A percentile compares a stretch with the other conserved stretches of the same genome.
These are phyloP conservation scores for Drosophila trapezifrons DNA, from an alignment of 1,140 invertebrate genomes.

Conservation along the genomic window DNA sequence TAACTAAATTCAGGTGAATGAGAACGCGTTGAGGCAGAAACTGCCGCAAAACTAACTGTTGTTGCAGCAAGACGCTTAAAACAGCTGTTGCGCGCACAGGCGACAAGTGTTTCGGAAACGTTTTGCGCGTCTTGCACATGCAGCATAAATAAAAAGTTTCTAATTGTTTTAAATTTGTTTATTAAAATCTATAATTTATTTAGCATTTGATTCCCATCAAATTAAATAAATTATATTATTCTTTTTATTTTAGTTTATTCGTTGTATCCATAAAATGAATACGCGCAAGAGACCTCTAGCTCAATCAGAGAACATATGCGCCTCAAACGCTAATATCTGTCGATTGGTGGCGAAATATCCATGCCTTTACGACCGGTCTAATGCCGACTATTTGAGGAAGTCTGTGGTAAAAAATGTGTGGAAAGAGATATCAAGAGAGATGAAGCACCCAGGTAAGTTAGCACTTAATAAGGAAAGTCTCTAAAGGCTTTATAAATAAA, in stretches of 20 bases:
- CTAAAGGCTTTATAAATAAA: too few species aligned
- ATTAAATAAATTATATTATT: neutral
- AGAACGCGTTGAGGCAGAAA: neutral
- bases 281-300: slow-evolving; percentile 17
- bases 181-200: too few species aligned
- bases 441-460: slow-evolving; percentile 62
- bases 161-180: too few species aligned
- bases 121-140: slow-evolving; percentile 8
- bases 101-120: slow-evolving; percentile 32
- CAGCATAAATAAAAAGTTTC: neutral
- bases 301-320: slow-evolving; percentile 56
- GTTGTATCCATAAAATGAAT: slow-evolving; percentile 4
- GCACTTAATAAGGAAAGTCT: neutral
- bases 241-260: neutral
- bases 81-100: slow-evolving; percentile 67
- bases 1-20: neutral
- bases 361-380: slow-evolving; percentile 74
- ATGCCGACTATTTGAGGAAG: slow-evolving; percentile 61
- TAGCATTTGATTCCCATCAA: too few species aligned
- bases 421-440: slow-evolving; percentile 60
- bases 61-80: slow-evolving; percentile 33
- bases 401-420: slow-evolving; percentile 64
- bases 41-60: slow-evolving; percentile 10
- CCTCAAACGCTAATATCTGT: slow-evolving; percentile 70
- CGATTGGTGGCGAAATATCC: slow-evolving; percentile 64